Percentiles rank a stretch among this genome's conserved stretches.
phyloP scores from a whole-genome alignment of 2,113 vertebrate genomes.

The Entomyzon cyanotis region DNA sequence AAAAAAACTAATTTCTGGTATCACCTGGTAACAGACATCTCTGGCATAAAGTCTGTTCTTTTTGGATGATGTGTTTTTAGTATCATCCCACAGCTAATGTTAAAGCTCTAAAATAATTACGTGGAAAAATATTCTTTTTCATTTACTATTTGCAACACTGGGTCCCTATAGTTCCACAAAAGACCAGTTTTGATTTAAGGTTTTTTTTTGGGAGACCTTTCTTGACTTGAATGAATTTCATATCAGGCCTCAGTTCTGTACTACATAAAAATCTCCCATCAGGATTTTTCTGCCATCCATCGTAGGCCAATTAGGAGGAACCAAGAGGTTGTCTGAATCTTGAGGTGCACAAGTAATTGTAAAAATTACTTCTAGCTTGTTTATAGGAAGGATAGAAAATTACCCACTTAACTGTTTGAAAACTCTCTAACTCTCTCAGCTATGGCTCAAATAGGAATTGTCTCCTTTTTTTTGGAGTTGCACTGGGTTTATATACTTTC shows the following conservation, averaged over 20 bases:
- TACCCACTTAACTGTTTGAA: background rate
- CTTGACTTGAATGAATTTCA: background rate
- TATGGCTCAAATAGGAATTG: background rate
- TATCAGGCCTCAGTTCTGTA: background rate
- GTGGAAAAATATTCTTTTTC: background rate
- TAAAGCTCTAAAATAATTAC: background rate
- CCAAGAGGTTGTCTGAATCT: background rate
- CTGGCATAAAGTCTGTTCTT: background rate
- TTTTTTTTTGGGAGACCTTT: background rate
- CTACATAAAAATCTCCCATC: background rate
- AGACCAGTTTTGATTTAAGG: fast-evolving
- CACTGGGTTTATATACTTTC: background rate
- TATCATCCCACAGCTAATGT: background rate
- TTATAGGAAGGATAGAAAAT: background rate
- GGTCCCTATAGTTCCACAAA: background rate
- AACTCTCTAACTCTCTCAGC: background rate
- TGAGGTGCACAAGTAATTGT: fast-evolving
- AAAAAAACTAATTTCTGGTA: background rate
- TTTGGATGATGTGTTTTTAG: background rate
- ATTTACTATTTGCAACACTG: background rate
- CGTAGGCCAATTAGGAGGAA: background rate
- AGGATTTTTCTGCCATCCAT: background rate
- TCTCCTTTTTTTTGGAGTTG: background rate
- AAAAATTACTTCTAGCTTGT: background rate
- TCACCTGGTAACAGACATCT: background rate